Evolutionary conservation across 2,888 invertebrate species (phyloP), one percentile per base, ranked within the genome.

Genomic region (Rotaria socialis): DNA sequence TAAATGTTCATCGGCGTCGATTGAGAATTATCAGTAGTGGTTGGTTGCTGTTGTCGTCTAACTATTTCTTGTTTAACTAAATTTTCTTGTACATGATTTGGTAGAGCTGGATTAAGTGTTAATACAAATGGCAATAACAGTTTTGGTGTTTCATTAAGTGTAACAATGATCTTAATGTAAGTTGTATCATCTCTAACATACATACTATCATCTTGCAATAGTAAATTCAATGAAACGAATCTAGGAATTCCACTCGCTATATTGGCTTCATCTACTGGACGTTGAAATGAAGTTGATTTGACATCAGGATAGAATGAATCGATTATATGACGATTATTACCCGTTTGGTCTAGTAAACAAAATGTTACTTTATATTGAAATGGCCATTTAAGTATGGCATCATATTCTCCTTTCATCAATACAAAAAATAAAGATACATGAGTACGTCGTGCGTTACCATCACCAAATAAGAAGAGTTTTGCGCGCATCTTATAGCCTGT

Each of bases 191-290:
- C 67, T 11, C 67, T 27, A 14, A 67, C 67, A 35, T 67, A 67
- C 14, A 5, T 35, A 35, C 35, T 67, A 19, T 67, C 67, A 67
- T 67, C 35, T 35, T 67, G 67, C 16, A 67, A 35, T 27, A 67
- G 6, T 35, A 67, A 35, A 35, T 16, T 10, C 16, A 89, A 86
- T 7, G 90, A 90, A 60, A 89, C 88, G 87, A 91, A 91, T 85
- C 90, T 87, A 0, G 91, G 91, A 87, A 90, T 91, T 4, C 91
- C 91, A 87, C 89, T 89, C 5, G 91, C 91, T 22, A 90, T 90
- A 88, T 91, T 91, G 90, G 90, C 90, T 86, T 91, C 90, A 2
- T 89, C 88, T 16, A 88, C 89, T 7, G 91, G 91, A 43, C 90
- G 88, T 85, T 89, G 89, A 89, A 91, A 91, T 0, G 90, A 90